Percentiles rank a stretch among this genome's conserved stretches.
phyloP scores from a whole-genome alignment of 2,888 invertebrate genomes.

The Boloria selene region DNA sequence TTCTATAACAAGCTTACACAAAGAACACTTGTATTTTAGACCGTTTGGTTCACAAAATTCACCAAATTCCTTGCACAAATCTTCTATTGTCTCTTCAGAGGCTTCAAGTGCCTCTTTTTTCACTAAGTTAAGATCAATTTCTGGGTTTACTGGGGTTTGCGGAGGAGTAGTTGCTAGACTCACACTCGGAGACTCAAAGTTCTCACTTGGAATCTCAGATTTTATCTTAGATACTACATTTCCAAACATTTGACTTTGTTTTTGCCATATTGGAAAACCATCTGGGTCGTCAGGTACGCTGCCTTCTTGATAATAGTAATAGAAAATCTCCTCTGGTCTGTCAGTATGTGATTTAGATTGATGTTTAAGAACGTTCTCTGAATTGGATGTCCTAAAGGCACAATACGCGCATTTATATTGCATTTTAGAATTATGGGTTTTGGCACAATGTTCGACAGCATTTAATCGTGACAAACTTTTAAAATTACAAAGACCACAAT shows the following conservation, averaged over 20 bases:
- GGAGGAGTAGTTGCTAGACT: constrained; percentile 28
- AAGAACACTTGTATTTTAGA: constrained; percentile 82
- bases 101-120: constrained; percentile 57
- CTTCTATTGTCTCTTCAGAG: constrained; percentile 48
- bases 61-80: constrained; percentile 59
- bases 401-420: constrained; percentile 89
- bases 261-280: constrained; percentile 63
- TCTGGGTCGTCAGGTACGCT: constrained; percentile 57
- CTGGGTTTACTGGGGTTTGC: constrained; percentile 21
- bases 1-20: constrained; percentile 83
- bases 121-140: constrained; percentile 62
- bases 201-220: constrained; percentile 47
- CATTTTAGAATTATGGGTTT: constrained; percentile 84
- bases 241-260: constrained; percentile 54
- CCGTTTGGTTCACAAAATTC: constrained; percentile 77
- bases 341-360: constrained; percentile 82
- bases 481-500: constrained; percentile 86
- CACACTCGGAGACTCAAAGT: constrained; percentile 23
- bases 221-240: constrained; percentile 51
- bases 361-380: constrained; percentile 83
- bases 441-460: constrained; percentile 82
- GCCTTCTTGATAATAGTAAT: constrained; percentile 81
- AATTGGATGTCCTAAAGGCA: constrained; percentile 76
- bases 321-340: constrained; percentile 63
- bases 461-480: constrained; percentile 83